Evolutionary conservation across 2,888 invertebrate species (phyloP), one percentile per base, ranked within the genome.

Genomic region (Synanthedon myopaeformis): DNA sequence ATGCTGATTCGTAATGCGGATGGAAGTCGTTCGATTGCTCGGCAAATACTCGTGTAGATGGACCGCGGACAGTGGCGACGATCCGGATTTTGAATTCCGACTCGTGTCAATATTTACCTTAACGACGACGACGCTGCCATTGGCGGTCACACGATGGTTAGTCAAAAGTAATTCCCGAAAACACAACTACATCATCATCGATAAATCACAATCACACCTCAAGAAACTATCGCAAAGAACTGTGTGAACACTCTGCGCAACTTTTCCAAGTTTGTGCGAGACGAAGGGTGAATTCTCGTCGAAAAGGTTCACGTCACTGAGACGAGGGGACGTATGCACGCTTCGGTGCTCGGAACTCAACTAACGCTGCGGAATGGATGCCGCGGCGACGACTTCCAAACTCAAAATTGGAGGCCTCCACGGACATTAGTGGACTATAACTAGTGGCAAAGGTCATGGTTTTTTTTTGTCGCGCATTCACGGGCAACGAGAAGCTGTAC

Each of bases 21-120:
- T 55, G 56, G 60, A 60, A 66, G 54, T 14, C 45, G 48, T 42
- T 49, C 56, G 42, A 54, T 35, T 49, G 54, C 56, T 51, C 41
- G 12, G 54, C 52, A 56, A 56, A 56, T 54, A 56, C 48, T 52
- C 42, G 5, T 49, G 42, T 51, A 50, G 56, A 41, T 14, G 51
- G 45, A 11, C 61, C 54, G 56, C 56, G 55, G 53, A 53, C 52
- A 54, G 55, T 45, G 54, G 45, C 58, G 61, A 59, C 61, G 65
- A 60, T 57, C 59, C 58, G 59, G 59, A 60, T 59, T 56, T 55
- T 56, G 59, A 59, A 61, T 63, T 61, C 65, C 63, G 58, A 51
- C 35, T 50, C 42, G 41, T 64, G 72, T 71, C 74, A 81, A 80
- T 84, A 82, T 83, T 85, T 85, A 85, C 84, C 84, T 80, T 74